A percentile compares a stretch with the other conserved stretches of the same genome.
Evolutionary conservation across 2,797 vertebrate genomes (phyloP).

Genomic region (Tapera naevia): DNA sequence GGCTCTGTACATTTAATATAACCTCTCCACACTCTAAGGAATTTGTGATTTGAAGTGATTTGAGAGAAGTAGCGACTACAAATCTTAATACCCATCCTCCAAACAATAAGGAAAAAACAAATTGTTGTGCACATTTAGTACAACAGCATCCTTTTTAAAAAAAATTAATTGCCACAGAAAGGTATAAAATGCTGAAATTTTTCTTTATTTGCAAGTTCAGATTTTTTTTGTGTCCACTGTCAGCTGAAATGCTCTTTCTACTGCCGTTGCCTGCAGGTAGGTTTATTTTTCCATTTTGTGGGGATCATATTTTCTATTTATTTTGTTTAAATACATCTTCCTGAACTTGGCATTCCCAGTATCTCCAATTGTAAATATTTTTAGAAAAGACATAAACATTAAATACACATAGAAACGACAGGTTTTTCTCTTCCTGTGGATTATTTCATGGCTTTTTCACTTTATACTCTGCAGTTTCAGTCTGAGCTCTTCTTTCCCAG

Average conservation of each 20-base stretch:
- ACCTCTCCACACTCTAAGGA: not conserved
- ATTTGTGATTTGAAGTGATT: constrained; percentile 14
- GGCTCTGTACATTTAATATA: constrained; percentile 7
- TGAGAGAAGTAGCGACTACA: constrained; percentile 2
- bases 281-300: not conserved
- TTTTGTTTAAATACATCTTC: not conserved
- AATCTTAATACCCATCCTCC: not conserved
- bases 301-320: not conserved
- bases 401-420: not conserved
- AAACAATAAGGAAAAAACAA: not conserved
- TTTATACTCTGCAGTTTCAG: not conserved
- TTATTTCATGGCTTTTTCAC: not conserved
- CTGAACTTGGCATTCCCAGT: not conserved
- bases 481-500: not conserved
- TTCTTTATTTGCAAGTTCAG: not conserved
- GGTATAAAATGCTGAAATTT: not conserved
- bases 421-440: not conserved
- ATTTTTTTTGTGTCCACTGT: not conserved
- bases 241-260: not conserved
- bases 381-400: not conserved
- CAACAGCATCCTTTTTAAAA: not conserved
- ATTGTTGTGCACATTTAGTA: not conserved
- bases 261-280: not conserved
- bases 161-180: not conserved
- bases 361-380: not conserved